Base-by-base conservation (phyloP, 2,888 invertebrate genomes). In the Smittia sp. region DNA sequence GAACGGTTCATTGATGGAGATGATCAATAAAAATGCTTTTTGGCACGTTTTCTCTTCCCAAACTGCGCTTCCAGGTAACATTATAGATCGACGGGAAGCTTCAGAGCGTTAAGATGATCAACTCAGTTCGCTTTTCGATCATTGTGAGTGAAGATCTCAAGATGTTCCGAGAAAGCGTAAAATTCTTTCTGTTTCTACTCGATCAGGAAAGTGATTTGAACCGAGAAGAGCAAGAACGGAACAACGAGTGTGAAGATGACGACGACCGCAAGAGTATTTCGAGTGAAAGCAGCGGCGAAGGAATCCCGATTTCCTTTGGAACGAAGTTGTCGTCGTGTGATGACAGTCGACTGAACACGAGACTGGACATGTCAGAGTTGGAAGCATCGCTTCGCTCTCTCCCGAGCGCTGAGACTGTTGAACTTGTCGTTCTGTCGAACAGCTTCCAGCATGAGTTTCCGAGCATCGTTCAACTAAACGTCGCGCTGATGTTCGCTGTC, bases 81-180 rank as follows among this genome's bases (percentile, higher is more conserved):
- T 32, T 32, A 32, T 6, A 9, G 3, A 32, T 3, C 32, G 32
- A 3, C 32, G 32, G 32, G 32, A 32, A 3, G 32, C 9, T 9
- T 32, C 9, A 9, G 9, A 32, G 32, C 9, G 32, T 32, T 3
- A 32, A 32, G 46, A 74, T 67, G 27, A 82, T 82, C 81, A 81
- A 82, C 75, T 81, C 81, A 76, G 81, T 82, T 67, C 79, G 82
- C 76, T 82, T 82, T 77, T 81, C 82, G 74, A 82, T 82, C 72
- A 82, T 82, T 78, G 82, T 82, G 79, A 81, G 82, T 79, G 11
- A 52, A 20, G 38, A 27, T 27, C 46, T 54, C 69, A 63, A 74
- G 66, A 65, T 63, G 27, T 18, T 20, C 3, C 24, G 67, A 1
- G 6, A 46, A 11, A 13, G n/a, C 6, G 3, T 46, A 11, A 13